Evolutionary conservation across 1,140 invertebrate genomes (phyloP).

Genomic region (Drosophila willistoni): DNA sequence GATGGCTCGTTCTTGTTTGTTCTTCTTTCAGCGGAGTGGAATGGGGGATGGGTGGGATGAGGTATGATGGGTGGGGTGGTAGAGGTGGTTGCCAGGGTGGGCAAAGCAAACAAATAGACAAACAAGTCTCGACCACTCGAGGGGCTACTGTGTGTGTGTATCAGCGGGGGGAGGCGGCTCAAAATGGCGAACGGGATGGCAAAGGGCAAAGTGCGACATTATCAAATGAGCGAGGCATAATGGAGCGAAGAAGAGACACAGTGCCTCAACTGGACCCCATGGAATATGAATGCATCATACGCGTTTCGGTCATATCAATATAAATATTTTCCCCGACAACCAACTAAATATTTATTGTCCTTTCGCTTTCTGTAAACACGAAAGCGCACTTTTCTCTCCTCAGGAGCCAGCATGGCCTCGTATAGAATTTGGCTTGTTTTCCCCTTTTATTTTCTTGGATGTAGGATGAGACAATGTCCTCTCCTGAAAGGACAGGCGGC

Average conservation of each 20-base stretch:
- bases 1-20: slow-evolving; percentile 27
- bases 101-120: slow-evolving; percentile 73
- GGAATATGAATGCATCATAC: slow-evolving; percentile 72
- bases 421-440: neutral
- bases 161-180: slow-evolving; percentile 14
- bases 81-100: slow-evolving; percentile 7
- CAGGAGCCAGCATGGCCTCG: neutral
- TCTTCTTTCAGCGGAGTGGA: slow-evolving; percentile 2
- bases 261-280: slow-evolving; percentile 70
- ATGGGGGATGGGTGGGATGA: neutral
- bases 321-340: slow-evolving; percentile 45
- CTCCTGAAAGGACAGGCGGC: neutral
- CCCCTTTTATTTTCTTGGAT: neutral
- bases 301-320: slow-evolving; percentile 42
- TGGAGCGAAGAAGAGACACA: slow-evolving; percentile 43
- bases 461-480: neutral
- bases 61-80: neutral
- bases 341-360: slow-evolving; percentile 70
- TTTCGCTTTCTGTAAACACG: slow-evolving; percentile 64
- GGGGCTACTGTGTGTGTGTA: slow-evolving; percentile 10
- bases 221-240: slow-evolving; percentile 71
- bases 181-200: slow-evolving; percentile 37
- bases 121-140: slow-evolving; percentile 62
- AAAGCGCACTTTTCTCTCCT: slow-evolving; percentile 61
- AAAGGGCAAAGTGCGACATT: slow-evolving; percentile 61